A percentile compares a stretch with the other conserved stretches of the same genome.
Conservation (phyloP, 2,113 vertebrate genomes). For the Alectura lathami region DNA sequence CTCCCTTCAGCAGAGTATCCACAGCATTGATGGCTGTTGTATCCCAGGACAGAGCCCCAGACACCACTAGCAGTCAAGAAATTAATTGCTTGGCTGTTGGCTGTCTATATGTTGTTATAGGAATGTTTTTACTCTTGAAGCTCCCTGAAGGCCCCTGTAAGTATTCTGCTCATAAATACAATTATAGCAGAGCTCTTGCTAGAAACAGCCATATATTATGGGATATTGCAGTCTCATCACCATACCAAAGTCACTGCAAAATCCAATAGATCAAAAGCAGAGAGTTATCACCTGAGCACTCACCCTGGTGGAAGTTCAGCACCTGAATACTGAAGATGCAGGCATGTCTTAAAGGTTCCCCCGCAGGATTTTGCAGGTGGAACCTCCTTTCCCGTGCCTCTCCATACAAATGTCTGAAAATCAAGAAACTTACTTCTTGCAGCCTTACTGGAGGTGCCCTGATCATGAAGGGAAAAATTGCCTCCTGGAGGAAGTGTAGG, state of each 20-base stretch:
- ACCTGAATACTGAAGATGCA: constrained; percentile 3
- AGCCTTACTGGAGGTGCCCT: not conserved
- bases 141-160: constrained; percentile 68
- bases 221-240: constrained; percentile 66
- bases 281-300: constrained; percentile 59
- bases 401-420: not conserved
- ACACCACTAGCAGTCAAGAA: constrained; percentile 34
- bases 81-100: constrained; percentile 68
- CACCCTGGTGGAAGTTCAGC: not conserved
- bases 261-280: constrained; percentile 69
- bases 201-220: constrained; percentile 68
- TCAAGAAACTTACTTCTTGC: not conserved
- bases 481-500: not conserved
- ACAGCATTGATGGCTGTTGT: constrained; percentile 21
- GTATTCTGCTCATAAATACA: constrained; percentile 76
- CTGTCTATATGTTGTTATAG: constrained; percentile 67
- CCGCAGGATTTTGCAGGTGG: rapidly evolving
- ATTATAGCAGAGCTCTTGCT: constrained; percentile 64
- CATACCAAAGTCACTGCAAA: constrained; percentile 63
- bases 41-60: not conserved
- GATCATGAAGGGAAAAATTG: not conserved
- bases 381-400: not conserved
- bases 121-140: constrained; percentile 67
- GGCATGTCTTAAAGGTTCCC: not conserved
- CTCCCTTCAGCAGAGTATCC: constrained; percentile 1